Percentiles rank a stretch among this genome's conserved stretches.
phyloP scores from a whole-genome alignment of 53 echinoderm and acorn worm species.

The Arbacia lixula region DNA sequence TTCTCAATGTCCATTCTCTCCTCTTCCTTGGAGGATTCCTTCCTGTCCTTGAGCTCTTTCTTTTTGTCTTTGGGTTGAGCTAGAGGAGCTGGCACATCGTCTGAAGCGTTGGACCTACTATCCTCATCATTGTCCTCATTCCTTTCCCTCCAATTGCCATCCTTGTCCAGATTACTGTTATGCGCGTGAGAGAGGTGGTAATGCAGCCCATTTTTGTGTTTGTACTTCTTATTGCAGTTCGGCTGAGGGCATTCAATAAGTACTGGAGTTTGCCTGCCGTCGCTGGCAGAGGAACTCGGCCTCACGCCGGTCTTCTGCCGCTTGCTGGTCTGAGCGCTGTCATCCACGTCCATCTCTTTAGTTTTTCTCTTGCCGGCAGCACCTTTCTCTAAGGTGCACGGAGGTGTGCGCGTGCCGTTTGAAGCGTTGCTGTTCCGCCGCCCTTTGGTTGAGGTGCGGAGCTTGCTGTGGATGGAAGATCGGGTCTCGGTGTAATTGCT shows the following conservation, averaged over 20 bases:
- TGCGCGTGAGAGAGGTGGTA: conserved; percentile 97
- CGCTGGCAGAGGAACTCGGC: conserved; percentile 64
- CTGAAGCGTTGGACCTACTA: conserved; percentile 18
- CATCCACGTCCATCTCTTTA: conserved; percentile 76
- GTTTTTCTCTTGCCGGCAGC: conserved; percentile 78
- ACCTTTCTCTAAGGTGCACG: conserved; percentile 63
- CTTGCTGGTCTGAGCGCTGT: conserved; percentile 66
- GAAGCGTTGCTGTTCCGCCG: conserved; percentile 85
- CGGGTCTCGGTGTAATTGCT: conserved; percentile 97
- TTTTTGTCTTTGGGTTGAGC: conserved; percentile 33
- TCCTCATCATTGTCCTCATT: conserved; percentile 44
- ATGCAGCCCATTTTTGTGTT: conserved; percentile 96
- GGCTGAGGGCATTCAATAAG: conserved; percentile 97
- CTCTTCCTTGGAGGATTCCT: conserved; percentile 45
- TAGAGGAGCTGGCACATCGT: conserved; percentile 13
- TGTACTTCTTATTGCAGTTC: conserved; percentile 98
- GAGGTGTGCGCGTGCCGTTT: conserved; percentile 72
- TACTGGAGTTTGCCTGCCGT: conserved; percentile 65
- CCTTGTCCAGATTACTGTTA: conserved; percentile 50
- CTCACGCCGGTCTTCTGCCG: conserved; percentile 65
- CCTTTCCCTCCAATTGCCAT: conserved; percentile 60
- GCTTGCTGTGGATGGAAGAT: conserved; percentile 98
- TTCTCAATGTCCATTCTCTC: conserved; percentile 42
- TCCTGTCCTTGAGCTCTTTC: conserved; percentile 52
- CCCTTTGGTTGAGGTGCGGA: conserved; percentile 95